Evolutionary conservation across 2,888 invertebrate species (phyloP).

Genomic region (Phytoseiulus persimilis): DNA sequence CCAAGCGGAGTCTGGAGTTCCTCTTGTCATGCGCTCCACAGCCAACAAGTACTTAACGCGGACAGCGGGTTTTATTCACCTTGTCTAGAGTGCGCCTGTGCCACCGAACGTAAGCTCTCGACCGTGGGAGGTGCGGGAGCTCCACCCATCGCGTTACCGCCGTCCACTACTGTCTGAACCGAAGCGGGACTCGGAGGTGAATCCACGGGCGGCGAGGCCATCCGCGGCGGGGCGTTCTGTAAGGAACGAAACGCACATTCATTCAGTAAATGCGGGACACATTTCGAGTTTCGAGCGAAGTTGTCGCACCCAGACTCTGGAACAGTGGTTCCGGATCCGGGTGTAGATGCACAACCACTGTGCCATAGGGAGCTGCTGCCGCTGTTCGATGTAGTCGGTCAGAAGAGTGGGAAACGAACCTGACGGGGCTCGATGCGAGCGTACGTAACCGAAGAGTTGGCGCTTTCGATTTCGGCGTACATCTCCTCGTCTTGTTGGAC

Average conservation of each 20-base stretch:
- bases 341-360: too few relatives aligned
- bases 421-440: constrained; percentile 43
- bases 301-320: too few relatives aligned
- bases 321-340: too few relatives aligned
- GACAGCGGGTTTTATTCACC: constrained; percentile 41
- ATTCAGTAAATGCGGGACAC: too few relatives aligned
- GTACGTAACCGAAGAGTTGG: constrained; percentile 44
- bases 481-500: constrained; percentile 45
- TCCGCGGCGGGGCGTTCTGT: constrained; percentile 16
- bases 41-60: neutral
- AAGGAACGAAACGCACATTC: neutral
- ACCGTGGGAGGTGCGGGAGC: constrained; percentile 45
- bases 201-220: constrained; percentile 10
- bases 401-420: constrained; percentile 39
- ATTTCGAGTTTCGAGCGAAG: too few relatives aligned
- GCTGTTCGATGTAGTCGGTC: too few relatives aligned
- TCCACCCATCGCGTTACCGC: neutral
- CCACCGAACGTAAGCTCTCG: constrained; percentile 45
- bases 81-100: constrained; percentile 46
- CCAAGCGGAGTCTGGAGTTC: neutral
- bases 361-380: too few relatives aligned
- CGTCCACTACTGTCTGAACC: constrained; percentile 15
- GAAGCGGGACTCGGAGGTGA: constrained; percentile 19
- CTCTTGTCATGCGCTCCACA: neutral
- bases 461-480: constrained; percentile 46